phyloP scores from a whole-genome alignment of 2,113 vertebrate species.

The Callopanchax toddi region DNA sequence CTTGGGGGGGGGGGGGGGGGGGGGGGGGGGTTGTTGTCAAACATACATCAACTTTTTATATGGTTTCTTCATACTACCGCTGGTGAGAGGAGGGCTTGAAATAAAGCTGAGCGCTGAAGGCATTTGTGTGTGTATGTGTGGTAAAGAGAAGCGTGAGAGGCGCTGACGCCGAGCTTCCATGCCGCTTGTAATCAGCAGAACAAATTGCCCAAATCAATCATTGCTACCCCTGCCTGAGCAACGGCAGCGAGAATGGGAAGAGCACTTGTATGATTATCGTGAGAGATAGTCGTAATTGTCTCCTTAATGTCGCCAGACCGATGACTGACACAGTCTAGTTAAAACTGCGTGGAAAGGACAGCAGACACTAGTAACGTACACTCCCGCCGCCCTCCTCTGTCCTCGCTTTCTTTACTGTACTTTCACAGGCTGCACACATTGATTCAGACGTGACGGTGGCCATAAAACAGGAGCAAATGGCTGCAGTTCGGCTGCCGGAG shows the following conservation, averaged over 20 bases:
- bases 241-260: constrained; percentile 51
- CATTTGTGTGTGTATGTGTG: constrained; percentile 26
- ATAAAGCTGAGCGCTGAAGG: constrained; percentile 43
- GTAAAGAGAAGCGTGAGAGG: constrained; percentile 26
- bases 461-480: constrained; percentile 59
- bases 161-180: constrained; percentile 59
- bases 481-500: constrained; percentile 27
- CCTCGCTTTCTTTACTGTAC: constrained; percentile 29
- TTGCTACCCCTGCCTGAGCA: constrained; percentile 66
- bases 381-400: background rate
- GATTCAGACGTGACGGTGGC: constrained; percentile 60
- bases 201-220: constrained; percentile 86
- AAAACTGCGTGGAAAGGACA: constrained; percentile 69
- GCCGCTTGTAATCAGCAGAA: constrained; percentile 79
- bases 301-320: constrained; percentile 69
- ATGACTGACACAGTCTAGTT: constrained; percentile 76
- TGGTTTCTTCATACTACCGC: constrained; percentile 20
- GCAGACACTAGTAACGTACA: constrained; percentile 1
- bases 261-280: constrained; percentile 82
- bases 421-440: constrained; percentile 49
- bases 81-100: constrained; percentile 24
- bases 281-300: constrained; percentile 82
- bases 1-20: constrained; percentile 56
- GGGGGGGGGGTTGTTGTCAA: constrained; percentile 51
- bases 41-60: constrained; percentile 65